Conservation (phyloP, 2,113 vertebrate genomes). For the Rutilus rutilus region DNA sequence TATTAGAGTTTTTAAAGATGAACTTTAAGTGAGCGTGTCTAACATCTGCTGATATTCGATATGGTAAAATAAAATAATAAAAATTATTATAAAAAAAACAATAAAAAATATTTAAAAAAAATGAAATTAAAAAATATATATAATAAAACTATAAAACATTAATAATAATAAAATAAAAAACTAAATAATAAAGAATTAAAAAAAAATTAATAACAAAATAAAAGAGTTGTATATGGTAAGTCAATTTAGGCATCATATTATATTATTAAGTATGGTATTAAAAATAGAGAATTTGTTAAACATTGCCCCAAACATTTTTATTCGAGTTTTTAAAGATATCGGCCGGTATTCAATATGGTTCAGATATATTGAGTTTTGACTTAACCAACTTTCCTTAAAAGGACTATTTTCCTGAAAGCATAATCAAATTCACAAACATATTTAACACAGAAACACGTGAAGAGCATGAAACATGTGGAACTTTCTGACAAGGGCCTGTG, state of each 20-base stretch:
- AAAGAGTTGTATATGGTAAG: no score
- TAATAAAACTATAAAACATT: no score
- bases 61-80: background rate
- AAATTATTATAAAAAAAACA: background rate
- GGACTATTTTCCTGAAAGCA: background rate
- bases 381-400: background rate
- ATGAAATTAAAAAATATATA: background rate
- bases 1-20: background rate
- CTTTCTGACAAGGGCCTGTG: slow-evolving; percentile 21
- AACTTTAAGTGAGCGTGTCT: background rate
- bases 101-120: background rate
- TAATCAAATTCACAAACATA: background rate
- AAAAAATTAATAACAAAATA: background rate
- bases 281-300: no score
- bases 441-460: background rate
- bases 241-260: no score
- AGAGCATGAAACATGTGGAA: no score
- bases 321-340: background rate
- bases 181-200: no score
- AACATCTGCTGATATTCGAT: background rate
- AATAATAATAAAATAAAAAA: no score
- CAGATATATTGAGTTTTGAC: background rate
- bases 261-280: no score
- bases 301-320: background rate
- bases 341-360: background rate